A percentile compares a stretch with the other conserved stretches of the same genome.
These are phyloP conservation scores for Protaetia brevitarsis DNA, from an alignment of 1,140 invertebrate genomes.

Conservation along the genomic window DNA sequence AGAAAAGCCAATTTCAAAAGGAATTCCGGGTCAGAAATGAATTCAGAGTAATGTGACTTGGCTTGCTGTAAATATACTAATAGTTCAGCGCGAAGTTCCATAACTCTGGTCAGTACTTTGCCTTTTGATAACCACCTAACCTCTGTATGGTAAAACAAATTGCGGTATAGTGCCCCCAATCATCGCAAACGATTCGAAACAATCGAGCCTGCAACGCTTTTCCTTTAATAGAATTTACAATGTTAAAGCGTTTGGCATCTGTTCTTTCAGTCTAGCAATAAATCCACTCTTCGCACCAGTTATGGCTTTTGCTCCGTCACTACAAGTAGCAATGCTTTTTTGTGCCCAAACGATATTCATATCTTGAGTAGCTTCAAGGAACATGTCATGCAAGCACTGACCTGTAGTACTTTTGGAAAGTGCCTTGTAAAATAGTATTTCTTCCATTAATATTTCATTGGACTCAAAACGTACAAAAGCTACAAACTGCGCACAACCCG, in stretches of 20 bases:
- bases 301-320: conserved; percentile 46
- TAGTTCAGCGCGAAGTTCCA: background rate
- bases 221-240: conserved; percentile 41
- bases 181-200: conserved; percentile 38
- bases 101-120: background rate
- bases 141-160: conserved; percentile 31
- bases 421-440: conserved; percentile 39
- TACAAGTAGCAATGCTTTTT: conserved; percentile 42
- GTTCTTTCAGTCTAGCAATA: conserved; percentile 37
- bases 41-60: background rate
- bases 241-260: conserved; percentile 37
- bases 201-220: conserved; percentile 37
- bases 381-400: conserved; percentile 35
- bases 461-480: conserved; percentile 38
- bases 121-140: conserved; percentile 10
- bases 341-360: conserved; percentile 32
- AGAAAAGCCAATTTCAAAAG: background rate
- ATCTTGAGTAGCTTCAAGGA: conserved; percentile 32
- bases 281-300: conserved; percentile 42
- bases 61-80: background rate
- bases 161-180: conserved; percentile 32
- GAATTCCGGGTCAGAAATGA: background rate
- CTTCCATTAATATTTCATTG: conserved; percentile 34
- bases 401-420: conserved; percentile 33
- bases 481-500: conserved; percentile 21